phyloP scores from a whole-genome alignment of 2,113 vertebrate species.

The Microtus ochrogaster region DNA sequence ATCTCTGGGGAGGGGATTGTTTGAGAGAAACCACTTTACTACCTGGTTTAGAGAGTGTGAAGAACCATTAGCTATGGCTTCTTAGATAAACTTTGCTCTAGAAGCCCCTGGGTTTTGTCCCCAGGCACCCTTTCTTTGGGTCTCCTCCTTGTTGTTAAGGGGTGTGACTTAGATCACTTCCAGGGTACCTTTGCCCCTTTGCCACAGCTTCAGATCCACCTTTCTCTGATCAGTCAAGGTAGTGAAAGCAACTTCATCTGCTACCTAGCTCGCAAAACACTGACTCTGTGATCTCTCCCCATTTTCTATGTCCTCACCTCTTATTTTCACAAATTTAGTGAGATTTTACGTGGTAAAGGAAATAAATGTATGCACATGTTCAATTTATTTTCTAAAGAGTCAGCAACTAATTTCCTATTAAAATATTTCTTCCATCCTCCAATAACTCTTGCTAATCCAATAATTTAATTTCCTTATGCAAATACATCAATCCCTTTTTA shows the following conservation, averaged over 20 bases:
- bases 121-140: not conserved
- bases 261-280: constrained; percentile 19
- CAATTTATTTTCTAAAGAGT: constrained; percentile 42
- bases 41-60: not conserved
- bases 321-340: constrained; percentile 23
- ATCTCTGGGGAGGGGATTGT: not conserved
- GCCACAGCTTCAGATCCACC: not conserved
- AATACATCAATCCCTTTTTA: not conserved
- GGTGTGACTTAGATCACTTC: not conserved
- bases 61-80: not conserved
- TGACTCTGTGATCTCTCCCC: not conserved
- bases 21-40: not conserved
- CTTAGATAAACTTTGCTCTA: not conserved
- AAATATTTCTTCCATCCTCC: constrained; percentile 45
- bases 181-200: not conserved
- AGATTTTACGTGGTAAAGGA: constrained; percentile 25
- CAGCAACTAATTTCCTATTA: constrained; percentile 45
- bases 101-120: not conserved
- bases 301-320: constrained; percentile 4
- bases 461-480: constrained; percentile 50
- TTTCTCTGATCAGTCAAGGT: not conserved
- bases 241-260: not conserved
- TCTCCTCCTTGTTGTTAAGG: not conserved
- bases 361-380: not conserved
- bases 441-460: constrained; percentile 58